Evolutionary conservation across 2,113 vertebrate species (phyloP), one percentile per base, ranked within the genome.

Genomic region (Aphelocoma coerulescens): DNA sequence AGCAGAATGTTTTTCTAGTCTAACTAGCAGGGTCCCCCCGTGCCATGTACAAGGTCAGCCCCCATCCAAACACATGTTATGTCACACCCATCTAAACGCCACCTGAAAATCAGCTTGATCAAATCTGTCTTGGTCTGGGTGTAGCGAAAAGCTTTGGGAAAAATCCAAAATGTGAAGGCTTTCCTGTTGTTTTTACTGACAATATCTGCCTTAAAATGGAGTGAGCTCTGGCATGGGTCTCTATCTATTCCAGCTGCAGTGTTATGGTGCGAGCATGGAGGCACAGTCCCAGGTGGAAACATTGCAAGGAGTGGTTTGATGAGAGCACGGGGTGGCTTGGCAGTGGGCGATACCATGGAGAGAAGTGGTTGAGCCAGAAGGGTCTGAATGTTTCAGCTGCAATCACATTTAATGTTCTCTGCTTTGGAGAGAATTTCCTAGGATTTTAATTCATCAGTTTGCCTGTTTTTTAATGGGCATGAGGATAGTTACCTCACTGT

Each of bases 241-340:
- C 27, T 75, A 19, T 89, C 54, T 85, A 0, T 91, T 88, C 89
- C 94, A 96, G 88, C 88, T 94, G 85, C 28, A 51, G 76, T 2
- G 2, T 69, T 77, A 41, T 61, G 79, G 94, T 88, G 55, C 0
- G 0, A 68, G 93, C 76, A 67, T 6, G 61, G 84, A 71, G 68
- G 48, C 67, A 44, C 6, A 2, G 39, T 26, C 73, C 41, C 81
- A 76, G 85, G 90, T 82, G 90, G 73, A 59, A 91, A 11, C 30
- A 2, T 46, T 75, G 86, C 67, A 20, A 33, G 91, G 71, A 77
- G 28, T 7, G 65, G 30, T 65, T 74, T 59, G 83, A 37, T 43
- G 35, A 32, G 76, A 93, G n/a, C 73, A 30, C n/a, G 4, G 55
- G 92, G 88, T 92, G 91, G 85, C 79, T 93, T 93, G 88, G 92